Conservation (phyloP, 2,113 vertebrate species). For the Setophaga coronata region DNA sequence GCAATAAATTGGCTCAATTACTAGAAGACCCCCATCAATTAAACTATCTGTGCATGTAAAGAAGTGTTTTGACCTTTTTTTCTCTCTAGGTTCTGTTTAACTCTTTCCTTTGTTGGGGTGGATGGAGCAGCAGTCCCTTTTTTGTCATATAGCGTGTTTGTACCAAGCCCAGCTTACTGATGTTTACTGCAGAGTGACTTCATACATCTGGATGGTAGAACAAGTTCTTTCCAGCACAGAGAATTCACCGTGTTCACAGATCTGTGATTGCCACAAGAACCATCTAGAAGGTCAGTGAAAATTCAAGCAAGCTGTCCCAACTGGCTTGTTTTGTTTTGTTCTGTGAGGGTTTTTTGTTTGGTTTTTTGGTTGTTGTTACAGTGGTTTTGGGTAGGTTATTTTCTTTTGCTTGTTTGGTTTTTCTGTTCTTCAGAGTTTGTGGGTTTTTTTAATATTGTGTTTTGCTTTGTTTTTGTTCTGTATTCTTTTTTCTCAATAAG, state of each 20-base stretch:
- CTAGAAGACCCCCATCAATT: not conserved
- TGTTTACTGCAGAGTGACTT: not conserved
- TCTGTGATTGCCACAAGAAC: not conserved
- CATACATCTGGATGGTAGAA: not conserved
- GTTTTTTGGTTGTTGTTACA: not conserved
- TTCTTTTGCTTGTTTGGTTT: not conserved
- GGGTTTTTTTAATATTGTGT: not conserved
- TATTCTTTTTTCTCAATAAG: not conserved
- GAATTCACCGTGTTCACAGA: not conserved
- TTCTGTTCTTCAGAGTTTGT: not conserved
- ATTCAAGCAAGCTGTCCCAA: not conserved
- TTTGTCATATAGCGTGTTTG: not conserved
- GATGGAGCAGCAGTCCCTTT: rapidly evolving
- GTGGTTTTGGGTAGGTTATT: not conserved
- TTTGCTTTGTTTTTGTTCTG: too few relatives aligned
- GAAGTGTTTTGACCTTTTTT: not conserved
- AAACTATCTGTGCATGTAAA: not conserved
- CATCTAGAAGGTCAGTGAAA: not conserved
- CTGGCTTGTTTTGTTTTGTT: not conserved
- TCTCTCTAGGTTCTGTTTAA: not conserved
- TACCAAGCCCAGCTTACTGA: not conserved
- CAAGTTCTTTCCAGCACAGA: not conserved
- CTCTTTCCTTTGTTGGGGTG: not conserved
- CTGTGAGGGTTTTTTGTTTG: not conserved
- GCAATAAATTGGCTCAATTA: not conserved